Percentiles rank a stretch among this genome's conserved stretches.
phyloP scores from a whole-genome alignment of 2,888 invertebrate species.

The Cenopis cana region DNA sequence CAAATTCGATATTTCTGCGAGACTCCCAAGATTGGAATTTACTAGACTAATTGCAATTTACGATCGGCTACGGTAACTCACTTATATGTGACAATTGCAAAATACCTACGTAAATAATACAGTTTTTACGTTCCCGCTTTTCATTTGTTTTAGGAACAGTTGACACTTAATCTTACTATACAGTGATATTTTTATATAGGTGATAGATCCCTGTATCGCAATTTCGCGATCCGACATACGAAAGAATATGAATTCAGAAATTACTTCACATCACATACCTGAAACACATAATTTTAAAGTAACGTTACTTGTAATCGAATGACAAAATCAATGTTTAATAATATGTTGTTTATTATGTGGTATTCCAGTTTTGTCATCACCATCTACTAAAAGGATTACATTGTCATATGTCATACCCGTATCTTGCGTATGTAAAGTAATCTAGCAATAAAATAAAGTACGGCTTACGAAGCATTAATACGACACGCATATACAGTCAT shows the following conservation, averaged over 20 bases:
- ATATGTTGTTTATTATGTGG: not conserved
- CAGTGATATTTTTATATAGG: too few species aligned
- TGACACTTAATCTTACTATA: too few species aligned
- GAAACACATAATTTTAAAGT: not conserved
- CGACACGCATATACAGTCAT: constrained; percentile 30
- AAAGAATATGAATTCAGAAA: too few species aligned
- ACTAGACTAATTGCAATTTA: too few species aligned
- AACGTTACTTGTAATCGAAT: not conserved
- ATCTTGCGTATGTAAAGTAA: constrained; percentile 39
- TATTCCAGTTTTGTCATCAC: constrained; percentile 17
- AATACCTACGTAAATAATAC: not conserved
- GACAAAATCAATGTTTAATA: not conserved
- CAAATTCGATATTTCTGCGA: too few species aligned
- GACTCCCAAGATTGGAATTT: too few species aligned
- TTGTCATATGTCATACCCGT: constrained; percentile 43
- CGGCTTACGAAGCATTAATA: constrained; percentile 48
- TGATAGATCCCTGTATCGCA: too few species aligned
- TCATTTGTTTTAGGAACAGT: not conserved
- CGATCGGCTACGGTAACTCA: too few species aligned
- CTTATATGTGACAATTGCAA: too few species aligned
- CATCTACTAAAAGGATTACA: constrained; percentile 49
- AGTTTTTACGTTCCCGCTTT: not conserved
- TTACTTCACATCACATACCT: too few species aligned
- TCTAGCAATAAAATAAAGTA: constrained; percentile 49
- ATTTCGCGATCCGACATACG: too few species aligned